These are phyloP conservation scores for Piaya cayana DNA, from an alignment of 2,113 vertebrate species.

Conservation along the genomic window DNA sequence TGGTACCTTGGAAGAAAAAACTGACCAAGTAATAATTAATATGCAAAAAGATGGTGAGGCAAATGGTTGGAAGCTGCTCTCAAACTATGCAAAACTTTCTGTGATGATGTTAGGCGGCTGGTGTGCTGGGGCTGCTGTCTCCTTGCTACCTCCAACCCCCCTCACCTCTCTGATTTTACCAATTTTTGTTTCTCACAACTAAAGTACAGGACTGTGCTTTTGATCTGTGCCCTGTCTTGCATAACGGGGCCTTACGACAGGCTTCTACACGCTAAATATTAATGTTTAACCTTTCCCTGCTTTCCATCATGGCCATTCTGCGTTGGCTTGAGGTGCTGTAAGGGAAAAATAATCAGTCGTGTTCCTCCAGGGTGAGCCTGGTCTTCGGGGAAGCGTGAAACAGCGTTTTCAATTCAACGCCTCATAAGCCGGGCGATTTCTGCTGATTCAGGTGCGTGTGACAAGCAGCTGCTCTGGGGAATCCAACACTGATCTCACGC, in stretches of 20 bases:
- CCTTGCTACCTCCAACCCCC: background rate
- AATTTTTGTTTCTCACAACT: background rate
- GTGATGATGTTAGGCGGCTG: background rate
- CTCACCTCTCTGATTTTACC: background rate
- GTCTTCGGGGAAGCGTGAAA: background rate
- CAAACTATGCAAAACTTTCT: background rate
- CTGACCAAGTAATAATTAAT: background rate
- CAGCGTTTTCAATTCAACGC: background rate
- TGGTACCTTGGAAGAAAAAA: background rate
- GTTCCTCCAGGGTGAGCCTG: background rate
- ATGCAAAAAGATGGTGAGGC: background rate
- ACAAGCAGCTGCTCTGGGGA: background rate
- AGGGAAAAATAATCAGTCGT: background rate
- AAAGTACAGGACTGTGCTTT: background rate
- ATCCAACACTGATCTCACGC: background rate
- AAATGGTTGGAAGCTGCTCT: background rate
- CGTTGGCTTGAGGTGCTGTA: background rate
- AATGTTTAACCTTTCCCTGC: background rate
- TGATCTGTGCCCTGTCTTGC: background rate
- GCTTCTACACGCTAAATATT: background rate
- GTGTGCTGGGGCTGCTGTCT: background rate
- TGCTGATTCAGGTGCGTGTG: conserved; percentile 17
- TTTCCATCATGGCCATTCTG: background rate
- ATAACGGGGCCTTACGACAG: background rate
- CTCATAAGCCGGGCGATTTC: background rate